Conservation (phyloP, 2,113 vertebrate genomes). For the Pandion haliaetus region DNA sequence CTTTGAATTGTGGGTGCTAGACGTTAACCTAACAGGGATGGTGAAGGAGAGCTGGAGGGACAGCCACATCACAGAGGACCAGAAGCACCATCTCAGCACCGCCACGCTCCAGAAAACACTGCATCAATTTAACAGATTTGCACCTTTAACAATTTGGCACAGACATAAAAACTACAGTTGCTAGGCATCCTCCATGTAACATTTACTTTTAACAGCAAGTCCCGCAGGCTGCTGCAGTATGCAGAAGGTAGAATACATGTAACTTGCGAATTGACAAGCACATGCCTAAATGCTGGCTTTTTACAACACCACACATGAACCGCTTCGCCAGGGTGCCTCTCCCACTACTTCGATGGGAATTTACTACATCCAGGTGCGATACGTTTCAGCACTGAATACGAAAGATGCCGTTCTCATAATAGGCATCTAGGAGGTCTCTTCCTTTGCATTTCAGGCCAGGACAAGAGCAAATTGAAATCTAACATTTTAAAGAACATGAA, state of each 20-base stretch:
- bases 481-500: neutral
- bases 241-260: neutral
- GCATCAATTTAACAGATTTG: neutral
- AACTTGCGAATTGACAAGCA: neutral
- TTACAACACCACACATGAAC: neutral
- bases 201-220: conserved; percentile 23
- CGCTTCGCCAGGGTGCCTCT: neutral
- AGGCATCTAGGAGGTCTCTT: neutral
- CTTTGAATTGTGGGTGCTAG: accelerated
- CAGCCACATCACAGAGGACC: neutral
- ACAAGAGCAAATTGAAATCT: neutral
- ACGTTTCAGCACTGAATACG: accelerated
- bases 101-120: neutral
- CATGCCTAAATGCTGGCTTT: neutral
- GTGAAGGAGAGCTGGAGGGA: neutral
- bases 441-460: neutral
- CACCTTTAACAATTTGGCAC: conserved; percentile 36
- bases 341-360: neutral
- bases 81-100: neutral
- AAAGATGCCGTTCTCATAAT: neutral
- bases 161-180: conserved; percentile 34
- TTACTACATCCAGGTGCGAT: neutral
- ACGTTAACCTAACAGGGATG: accelerated
- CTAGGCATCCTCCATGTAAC: conserved; percentile 46
- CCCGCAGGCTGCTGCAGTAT: conserved; percentile 1